phyloP scores from a whole-genome alignment of 2,113 vertebrate genomes.

The rabbit (Oryctolagus cuniculus) region mOryCun1.1 NC_091434.1:95522501-95523000 shows the following conservation, averaged over 20 bases:
- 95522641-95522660: background rate
- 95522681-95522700: background rate
- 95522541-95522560: background rate
- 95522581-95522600: background rate
- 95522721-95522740: background rate
- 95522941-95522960: background rate
- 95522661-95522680: background rate
- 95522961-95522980: background rate
- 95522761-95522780: background rate
- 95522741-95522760: background rate
- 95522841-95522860: background rate
- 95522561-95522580: background rate
- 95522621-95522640: conserved; percentile 24
- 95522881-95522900: background rate
- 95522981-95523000: background rate
- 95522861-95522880: background rate
- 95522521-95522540: background rate
- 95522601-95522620: conserved; percentile 13
- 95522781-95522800: background rate
- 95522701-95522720: background rate
- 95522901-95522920: background rate
- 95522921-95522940: background rate
- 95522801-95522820: background rate
- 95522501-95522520: background rate
- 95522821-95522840: background rate